Percentiles rank a stretch among this genome's conserved stretches.
Evolutionary conservation across 2,888 invertebrate genomes (phyloP).

Genomic region (Galerucella nymphaeae): DNA sequence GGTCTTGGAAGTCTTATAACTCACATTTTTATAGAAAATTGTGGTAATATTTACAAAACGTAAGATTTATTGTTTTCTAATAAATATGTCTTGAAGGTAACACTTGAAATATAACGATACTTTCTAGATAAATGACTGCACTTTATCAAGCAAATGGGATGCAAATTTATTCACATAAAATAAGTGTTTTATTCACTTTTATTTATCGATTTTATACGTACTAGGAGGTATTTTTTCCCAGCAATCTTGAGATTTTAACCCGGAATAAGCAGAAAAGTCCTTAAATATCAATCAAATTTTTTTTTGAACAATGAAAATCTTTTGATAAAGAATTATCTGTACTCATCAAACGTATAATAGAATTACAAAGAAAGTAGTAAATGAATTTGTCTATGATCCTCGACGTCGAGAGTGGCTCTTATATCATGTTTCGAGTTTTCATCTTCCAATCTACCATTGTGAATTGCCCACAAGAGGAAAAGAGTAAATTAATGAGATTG

Average conservation of each 20-base stretch:
- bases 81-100: background rate
- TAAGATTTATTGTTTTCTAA: background rate
- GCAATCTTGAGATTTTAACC: too few species aligned
- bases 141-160: too few species aligned
- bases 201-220: too few species aligned
- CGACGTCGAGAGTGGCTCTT: background rate
- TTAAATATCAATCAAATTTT: too few species aligned
- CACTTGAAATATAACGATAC: background rate
- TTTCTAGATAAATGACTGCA: background rate
- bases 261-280: too few species aligned
- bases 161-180: too few species aligned
- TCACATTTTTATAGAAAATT: conserved; percentile 21
- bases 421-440: conserved; percentile 11
- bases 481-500: conserved; percentile 23
- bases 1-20: background rate
- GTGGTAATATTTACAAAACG: background rate
- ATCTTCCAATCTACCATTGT: conserved; percentile 5
- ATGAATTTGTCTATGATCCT: background rate
- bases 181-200: too few species aligned
- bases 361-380: background rate
- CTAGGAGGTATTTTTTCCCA: too few species aligned
- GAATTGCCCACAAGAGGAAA: conserved; percentile 9
- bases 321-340: background rate
- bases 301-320: background rate
- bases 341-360: background rate